phyloP scores from a whole-genome alignment of 1,140 invertebrate species.

The Cataglyphis hispanica region DNA sequence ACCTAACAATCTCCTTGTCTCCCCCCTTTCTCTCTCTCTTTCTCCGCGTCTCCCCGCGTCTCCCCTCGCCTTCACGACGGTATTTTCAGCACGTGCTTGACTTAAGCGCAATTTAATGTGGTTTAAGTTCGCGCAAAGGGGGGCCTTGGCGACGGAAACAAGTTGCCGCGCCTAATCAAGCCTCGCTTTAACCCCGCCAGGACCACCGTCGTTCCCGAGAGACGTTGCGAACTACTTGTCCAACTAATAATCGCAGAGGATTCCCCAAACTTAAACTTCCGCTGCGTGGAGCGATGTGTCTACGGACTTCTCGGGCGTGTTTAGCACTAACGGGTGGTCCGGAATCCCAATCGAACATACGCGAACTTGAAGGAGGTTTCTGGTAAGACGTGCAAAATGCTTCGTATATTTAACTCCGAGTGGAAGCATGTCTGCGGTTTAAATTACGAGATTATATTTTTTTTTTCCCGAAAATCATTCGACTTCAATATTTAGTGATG shows the following conservation, averaged over 20 bases:
- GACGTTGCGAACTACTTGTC: constrained; percentile 82
- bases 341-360: constrained; percentile 42
- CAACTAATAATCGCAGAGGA: constrained; percentile 84
- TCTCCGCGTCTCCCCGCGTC: constrained; percentile 1
- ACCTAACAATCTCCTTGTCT: neutral
- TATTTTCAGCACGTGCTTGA: constrained; percentile 80
- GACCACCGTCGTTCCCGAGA: constrained; percentile 42
- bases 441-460: neutral
- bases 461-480: neutral
- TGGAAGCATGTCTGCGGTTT: constrained; percentile 10
- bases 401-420: neutral
- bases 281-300: constrained; percentile 58
- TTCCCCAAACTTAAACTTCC: constrained; percentile 79
- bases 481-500: neutral
- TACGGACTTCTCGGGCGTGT: constrained; percentile 22
- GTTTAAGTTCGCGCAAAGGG: constrained; percentile 81
- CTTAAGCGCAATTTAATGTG: constrained; percentile 85
- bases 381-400: neutral
- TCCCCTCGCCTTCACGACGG: constrained; percentile 52
- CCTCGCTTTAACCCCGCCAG: constrained; percentile 80
- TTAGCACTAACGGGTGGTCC: constrained; percentile 46
- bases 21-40: neutral
- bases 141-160: constrained; percentile 76
- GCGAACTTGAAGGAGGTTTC: neutral
- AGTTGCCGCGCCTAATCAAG: constrained; percentile 83